Percentiles rank a stretch among this genome's conserved stretches.
Conservation (phyloP, 1,140 invertebrate species). For the Drosophila ananassae region DNA sequence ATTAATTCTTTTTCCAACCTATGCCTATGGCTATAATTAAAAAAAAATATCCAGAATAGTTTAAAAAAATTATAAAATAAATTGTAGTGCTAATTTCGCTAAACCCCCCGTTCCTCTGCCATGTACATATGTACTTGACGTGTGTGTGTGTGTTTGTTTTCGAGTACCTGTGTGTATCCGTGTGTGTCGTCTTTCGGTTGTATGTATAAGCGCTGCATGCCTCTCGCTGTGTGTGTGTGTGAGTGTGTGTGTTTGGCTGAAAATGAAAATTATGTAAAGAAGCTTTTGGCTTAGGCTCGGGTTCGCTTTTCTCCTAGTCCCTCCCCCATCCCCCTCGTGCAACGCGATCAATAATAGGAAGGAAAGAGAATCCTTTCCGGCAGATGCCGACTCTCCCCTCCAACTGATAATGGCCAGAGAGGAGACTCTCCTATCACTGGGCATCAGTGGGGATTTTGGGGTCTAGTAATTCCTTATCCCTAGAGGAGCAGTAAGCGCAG, state of each 20-base stretch:
- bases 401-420: too few relatives aligned
- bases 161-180: constrained; percentile 33
- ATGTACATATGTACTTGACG: constrained; percentile 39
- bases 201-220: constrained; percentile 54
- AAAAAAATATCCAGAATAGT: constrained; percentile 24
- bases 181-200: constrained; percentile 42
- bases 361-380: neutral
- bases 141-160: constrained; percentile 25
- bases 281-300: constrained; percentile 54
- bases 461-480: constrained; percentile 1
- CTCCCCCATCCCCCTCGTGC: neutral
- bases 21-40: neutral
- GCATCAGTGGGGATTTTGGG: neutral
- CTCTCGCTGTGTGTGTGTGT: constrained; percentile 27
- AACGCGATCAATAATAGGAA: constrained; percentile 27
- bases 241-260: constrained; percentile 55
- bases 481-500: constrained; percentile 32
- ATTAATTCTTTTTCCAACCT: constrained; percentile 21
- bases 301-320: constrained; percentile 21
- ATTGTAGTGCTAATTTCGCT: constrained; percentile 55
- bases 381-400: neutral
- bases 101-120: constrained; percentile 49
- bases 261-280: constrained; percentile 80
- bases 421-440: too few relatives aligned
- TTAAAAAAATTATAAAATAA: constrained; percentile 35